These are phyloP conservation scores for Melanaphis sacchari DNA, from an alignment of 1,140 invertebrate species.

Conservation along the genomic window DNA sequence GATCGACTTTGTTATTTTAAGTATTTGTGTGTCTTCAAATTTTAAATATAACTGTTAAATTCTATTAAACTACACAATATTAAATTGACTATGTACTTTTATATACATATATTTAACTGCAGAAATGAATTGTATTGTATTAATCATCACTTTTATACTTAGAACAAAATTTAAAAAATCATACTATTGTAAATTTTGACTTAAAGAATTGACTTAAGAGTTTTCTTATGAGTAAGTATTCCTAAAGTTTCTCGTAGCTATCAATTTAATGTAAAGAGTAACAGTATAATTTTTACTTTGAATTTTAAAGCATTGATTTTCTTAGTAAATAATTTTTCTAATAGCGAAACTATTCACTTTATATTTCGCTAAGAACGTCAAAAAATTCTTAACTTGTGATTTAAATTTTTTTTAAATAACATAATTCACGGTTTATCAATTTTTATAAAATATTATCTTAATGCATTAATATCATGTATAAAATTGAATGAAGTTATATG, in stretches of 20 bases:
- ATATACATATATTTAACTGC: background rate
- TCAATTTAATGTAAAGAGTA: background rate
- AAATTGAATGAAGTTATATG: background rate
- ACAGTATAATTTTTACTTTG: too few species aligned
- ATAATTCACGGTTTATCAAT: background rate
- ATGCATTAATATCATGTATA: background rate
- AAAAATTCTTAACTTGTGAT: background rate
- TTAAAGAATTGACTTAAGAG: background rate
- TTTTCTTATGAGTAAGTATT: background rate
- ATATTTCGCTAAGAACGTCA: background rate
- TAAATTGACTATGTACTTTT: background rate
- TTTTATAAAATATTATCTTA: background rate
- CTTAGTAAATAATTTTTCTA: background rate
- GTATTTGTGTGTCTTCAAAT: background rate
- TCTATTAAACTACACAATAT: background rate
- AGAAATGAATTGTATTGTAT: background rate
- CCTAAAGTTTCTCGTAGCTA: background rate
- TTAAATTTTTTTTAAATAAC: background rate
- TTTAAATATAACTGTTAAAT: background rate
- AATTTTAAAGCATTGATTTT: background rate
- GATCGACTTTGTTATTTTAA: background rate
- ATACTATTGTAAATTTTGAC: background rate
- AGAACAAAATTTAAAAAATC: background rate
- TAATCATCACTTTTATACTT: background rate
- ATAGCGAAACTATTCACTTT: background rate